phyloP scores from a whole-genome alignment of 2,888 invertebrate species.

The Atherix ibis region DNA sequence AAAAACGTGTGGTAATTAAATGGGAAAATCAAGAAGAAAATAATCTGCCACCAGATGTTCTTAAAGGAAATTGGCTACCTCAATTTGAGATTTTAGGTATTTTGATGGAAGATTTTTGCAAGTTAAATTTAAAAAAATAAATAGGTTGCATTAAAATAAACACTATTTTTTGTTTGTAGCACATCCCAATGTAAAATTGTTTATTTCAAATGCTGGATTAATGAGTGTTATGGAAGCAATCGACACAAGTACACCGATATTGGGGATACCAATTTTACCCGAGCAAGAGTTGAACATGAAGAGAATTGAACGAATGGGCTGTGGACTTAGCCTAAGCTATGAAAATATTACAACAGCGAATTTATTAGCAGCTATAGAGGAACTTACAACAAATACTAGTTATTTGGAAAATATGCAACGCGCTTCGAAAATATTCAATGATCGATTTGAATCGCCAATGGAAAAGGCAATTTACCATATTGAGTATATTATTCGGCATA shows the following conservation, averaged over 20 bases:
- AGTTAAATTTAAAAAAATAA: background rate
- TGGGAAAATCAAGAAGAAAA: slow-evolving; percentile 33
- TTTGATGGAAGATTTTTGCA: background rate
- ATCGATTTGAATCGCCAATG: slow-evolving; percentile 17
- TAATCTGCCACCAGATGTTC: slow-evolving; percentile 28
- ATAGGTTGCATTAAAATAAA: background rate
- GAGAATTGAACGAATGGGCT: slow-evolving; percentile 30
- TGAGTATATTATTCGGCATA: slow-evolving; percentile 23
- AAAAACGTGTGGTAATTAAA: slow-evolving; percentile 34
- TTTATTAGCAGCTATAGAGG: slow-evolving; percentile 26
- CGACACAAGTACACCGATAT: slow-evolving; percentile 33
- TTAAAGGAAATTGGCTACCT: slow-evolving; percentile 28
- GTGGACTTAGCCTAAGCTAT: slow-evolving; percentile 26
- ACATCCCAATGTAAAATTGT: slow-evolving; percentile 38
- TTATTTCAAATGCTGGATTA: slow-evolving; percentile 43
- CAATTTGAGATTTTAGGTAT: slow-evolving; percentile 28
- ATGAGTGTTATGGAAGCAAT: slow-evolving; percentile 40
- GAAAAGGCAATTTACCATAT: slow-evolving; percentile 24
- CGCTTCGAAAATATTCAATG: slow-evolving; percentile 16
- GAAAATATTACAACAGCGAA: slow-evolving; percentile 29
- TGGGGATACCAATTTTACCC: slow-evolving; percentile 37
- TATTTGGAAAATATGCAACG: slow-evolving; percentile 16
- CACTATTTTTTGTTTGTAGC: slow-evolving; percentile 20
- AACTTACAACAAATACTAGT: slow-evolving; percentile 25
- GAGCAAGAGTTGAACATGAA: slow-evolving; percentile 36